Evolutionary conservation across 2,113 vertebrate species (phyloP).

Genomic region (Ciconia maguari): DNA sequence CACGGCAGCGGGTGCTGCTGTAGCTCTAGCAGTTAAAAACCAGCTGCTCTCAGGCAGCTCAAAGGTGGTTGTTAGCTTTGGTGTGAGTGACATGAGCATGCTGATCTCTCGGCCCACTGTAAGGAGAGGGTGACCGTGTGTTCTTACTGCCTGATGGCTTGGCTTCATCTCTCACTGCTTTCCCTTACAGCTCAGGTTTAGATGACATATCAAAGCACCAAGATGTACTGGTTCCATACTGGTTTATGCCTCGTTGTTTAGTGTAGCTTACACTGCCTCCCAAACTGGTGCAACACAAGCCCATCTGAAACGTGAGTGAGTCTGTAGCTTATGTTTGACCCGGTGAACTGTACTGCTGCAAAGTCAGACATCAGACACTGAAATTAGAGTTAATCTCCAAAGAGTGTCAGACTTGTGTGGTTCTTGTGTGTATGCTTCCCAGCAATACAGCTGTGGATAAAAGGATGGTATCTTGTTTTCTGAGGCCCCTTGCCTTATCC

Average conservation of each 20-base stretch:
- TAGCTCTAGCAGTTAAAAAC: neutral
- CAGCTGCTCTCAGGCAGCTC: neutral
- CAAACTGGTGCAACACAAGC: neutral
- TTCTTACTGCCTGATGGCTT: neutral
- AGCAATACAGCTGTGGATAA: neutral
- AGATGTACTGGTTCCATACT: neutral
- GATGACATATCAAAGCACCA: neutral
- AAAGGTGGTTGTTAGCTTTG: neutral
- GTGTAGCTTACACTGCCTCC: neutral
- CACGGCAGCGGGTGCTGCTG: fast-evolving
- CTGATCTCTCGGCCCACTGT: neutral
- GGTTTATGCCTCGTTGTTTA: neutral
- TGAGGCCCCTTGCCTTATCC: neutral
- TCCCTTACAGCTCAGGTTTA: neutral
- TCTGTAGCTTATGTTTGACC: neutral
- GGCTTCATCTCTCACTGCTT: neutral
- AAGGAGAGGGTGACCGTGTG: neutral
- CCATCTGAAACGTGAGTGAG: fast-evolving
- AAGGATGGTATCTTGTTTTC: neutral
- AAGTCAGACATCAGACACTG: neutral
- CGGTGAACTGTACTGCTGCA: neutral
- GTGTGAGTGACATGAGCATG: neutral
- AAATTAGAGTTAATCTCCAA: neutral
- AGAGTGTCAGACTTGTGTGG: neutral
- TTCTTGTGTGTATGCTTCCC: neutral